These are phyloP conservation scores for Phrynocephalus forsythii DNA, from an alignment of 2,797 vertebrate species.

Conservation along the genomic window DNA sequence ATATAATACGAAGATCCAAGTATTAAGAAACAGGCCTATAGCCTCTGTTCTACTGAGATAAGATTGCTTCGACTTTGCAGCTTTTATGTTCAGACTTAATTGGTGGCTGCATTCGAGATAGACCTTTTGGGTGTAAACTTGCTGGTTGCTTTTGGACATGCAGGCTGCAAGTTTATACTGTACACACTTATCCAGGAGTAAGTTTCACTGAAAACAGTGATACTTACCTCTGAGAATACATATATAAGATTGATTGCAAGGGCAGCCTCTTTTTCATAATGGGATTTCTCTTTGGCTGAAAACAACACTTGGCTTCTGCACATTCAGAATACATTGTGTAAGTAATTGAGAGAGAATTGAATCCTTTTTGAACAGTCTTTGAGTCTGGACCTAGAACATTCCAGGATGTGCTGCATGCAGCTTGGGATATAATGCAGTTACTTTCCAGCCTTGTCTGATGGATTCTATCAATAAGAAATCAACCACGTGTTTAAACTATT, in stretches of 20 bases:
- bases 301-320: neutral
- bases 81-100: constrained; percentile 9
- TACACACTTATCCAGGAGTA: neutral
- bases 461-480: neutral
- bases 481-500: neutral
- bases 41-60: constrained; percentile 1
- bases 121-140: neutral
- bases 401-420: neutral
- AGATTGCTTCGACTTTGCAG: constrained; percentile 15
- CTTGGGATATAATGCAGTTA: neutral
- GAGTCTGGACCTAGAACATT: neutral
- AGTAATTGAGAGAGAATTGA: neutral
- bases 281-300: neutral
- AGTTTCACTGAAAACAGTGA: neutral
- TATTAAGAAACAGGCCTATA: constrained; percentile 1
- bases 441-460: neutral
- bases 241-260: neutral
- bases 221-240: neutral
- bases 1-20: constrained; percentile 36
- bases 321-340: neutral
- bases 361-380: neutral
- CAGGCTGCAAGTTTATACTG: neutral
- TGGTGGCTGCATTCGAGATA: constrained; percentile 12
- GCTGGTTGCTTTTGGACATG: constrained; percentile 6
- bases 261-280: neutral